A percentile compares a stretch with the other conserved stretches of the same genome.
phyloP scores from a whole-genome alignment of 2,797 vertebrate genomes.

The Chrysocyon brachyurus region DNA sequence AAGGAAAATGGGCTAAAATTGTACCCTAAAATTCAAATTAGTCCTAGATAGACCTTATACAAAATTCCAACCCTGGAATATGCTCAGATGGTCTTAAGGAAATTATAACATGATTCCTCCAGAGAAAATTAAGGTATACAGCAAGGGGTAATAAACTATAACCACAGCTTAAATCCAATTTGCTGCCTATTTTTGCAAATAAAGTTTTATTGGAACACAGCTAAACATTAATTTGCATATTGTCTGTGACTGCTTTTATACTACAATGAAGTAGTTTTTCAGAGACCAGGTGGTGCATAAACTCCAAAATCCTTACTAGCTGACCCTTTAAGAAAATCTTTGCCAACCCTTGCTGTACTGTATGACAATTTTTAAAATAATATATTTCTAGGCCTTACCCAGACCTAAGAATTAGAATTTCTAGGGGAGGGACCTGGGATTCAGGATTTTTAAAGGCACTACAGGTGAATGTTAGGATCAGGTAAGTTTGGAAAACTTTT shows the following conservation, averaged over 20 bases:
- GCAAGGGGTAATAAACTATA: neutral
- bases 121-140: constrained; percentile 41
- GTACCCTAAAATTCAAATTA: neutral
- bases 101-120: neutral
- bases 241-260: neutral
- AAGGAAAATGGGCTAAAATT: neutral
- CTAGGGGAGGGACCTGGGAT: neutral
- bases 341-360: neutral
- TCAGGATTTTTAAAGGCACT: neutral
- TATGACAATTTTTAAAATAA: neutral
- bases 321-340: neutral
- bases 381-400: neutral
- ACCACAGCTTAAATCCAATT: neutral
- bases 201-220: neutral
- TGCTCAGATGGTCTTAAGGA: neutral
- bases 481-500: neutral
- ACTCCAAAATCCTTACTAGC: neutral
- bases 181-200: neutral
- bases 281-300: neutral
- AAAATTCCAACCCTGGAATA: neutral
- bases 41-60: neutral
- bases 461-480: neutral
- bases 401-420: neutral
- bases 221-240: neutral
- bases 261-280: neutral